These are phyloP conservation scores for Oncopodura yosiiana DNA, from an alignment of 1,140 invertebrate genomes.

Conservation along the genomic window DNA sequence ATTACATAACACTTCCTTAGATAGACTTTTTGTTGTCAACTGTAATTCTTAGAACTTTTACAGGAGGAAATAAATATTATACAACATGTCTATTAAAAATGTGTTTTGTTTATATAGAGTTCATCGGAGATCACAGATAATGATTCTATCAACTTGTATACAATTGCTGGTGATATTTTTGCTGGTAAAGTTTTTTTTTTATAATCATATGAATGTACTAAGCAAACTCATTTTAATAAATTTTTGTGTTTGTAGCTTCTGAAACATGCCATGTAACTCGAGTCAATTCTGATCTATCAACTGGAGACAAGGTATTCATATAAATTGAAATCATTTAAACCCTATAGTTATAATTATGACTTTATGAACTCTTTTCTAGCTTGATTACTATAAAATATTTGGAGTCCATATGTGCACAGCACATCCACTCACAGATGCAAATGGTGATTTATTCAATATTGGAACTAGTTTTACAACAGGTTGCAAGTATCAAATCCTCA, in stretches of 20 bases:
- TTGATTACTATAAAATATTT: conserved; percentile 38
- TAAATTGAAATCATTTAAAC: neutral
- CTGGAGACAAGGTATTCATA: conserved; percentile 41
- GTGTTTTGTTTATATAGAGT: conserved; percentile 22
- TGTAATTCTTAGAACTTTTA: too few relatives aligned
- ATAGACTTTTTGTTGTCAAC: too few relatives aligned
- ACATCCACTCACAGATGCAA: conserved; percentile 37
- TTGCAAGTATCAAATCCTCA: conserved; percentile 32
- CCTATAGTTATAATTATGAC: neutral
- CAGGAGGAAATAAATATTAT: too few relatives aligned
- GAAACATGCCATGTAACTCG: conserved; percentile 37
- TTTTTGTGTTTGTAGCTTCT: conserved; percentile 41
- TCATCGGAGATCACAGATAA: conserved; percentile 40
- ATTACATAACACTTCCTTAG: too few relatives aligned
- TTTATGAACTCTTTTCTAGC: conserved; percentile 30
- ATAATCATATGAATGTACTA: neutral
- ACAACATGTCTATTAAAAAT: too few relatives aligned
- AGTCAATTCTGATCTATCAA: conserved; percentile 37
- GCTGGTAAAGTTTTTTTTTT: neutral
- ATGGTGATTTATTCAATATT: conserved; percentile 42
- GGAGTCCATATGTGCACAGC: conserved; percentile 40
- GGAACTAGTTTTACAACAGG: conserved; percentile 37
- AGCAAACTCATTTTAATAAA: neutral
- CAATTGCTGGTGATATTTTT: conserved; percentile 36
- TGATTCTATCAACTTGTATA: conserved; percentile 39